Percentiles rank a stretch among this genome's conserved stretches.
These are phyloP conservation scores for Automeris io DNA, from an alignment of 2,888 invertebrate genomes.

Conservation along the genomic window DNA sequence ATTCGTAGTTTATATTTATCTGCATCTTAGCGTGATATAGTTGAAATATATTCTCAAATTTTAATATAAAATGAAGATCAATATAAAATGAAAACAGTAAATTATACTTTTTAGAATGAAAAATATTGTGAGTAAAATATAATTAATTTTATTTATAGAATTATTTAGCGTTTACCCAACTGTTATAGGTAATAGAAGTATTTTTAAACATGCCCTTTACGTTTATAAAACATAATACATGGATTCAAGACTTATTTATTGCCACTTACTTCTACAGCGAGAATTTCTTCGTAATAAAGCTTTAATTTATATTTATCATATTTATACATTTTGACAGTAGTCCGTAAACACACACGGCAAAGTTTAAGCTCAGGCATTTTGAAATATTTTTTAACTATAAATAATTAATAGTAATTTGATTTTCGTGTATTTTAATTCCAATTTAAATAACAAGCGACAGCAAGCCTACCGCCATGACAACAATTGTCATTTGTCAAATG, in stretches of 20 bases:
- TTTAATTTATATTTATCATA: slow-evolving; percentile 41
- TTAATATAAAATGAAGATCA: no score
- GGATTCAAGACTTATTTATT: not conserved
- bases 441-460: not conserved
- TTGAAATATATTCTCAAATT: no score
- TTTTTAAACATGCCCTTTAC: no score
- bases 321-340: slow-evolving; percentile 41
- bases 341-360: slow-evolving; percentile 50
- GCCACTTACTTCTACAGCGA: slow-evolving; percentile 41
- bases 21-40: no score
- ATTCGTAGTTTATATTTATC: no score
- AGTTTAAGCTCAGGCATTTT: slow-evolving; percentile 40
- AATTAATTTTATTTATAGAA: no score
- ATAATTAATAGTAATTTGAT: not conserved
- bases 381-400: not conserved
- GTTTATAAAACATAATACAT: slow-evolving; percentile 7
- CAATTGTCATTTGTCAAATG: no score
- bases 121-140: no score
- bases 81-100: no score
- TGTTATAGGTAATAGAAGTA: no score
- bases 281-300: slow-evolving; percentile 51
- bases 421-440: not conserved
- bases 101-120: no score
- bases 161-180: no score
- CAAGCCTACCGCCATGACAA: not conserved